These are phyloP conservation scores for Hirtodrosophila cameraria DNA, from an alignment of 2,888 invertebrate species.

Conservation along the genomic window DNA sequence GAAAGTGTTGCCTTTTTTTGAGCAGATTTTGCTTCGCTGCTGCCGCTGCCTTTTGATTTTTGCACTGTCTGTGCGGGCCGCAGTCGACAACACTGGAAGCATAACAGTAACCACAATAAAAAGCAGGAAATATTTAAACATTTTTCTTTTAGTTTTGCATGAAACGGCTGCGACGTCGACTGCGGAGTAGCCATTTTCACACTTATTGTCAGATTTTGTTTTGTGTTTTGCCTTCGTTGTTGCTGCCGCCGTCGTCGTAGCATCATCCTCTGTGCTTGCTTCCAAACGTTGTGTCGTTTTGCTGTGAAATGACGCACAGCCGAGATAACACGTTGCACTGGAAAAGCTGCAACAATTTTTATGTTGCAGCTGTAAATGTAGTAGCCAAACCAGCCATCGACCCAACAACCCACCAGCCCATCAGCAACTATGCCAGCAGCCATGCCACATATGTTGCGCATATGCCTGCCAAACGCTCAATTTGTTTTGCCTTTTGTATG, in stretches of 20 bases:
- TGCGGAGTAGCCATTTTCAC: slow-evolving; percentile 70
- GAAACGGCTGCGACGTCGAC: slow-evolving; percentile 41
- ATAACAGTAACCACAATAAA: slow-evolving; percentile 73
- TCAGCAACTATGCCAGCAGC: slow-evolving; percentile 21
- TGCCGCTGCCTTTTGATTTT: slow-evolving; percentile 30
- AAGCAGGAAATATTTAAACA: slow-evolving; percentile 82
- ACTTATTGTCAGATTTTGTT: slow-evolving; percentile 80
- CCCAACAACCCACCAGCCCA: neutral
- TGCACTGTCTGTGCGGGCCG: slow-evolving; percentile 12
- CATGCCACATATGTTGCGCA: slow-evolving; percentile 44
- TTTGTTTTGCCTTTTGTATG: slow-evolving; percentile 75
- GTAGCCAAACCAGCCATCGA: slow-evolving; percentile 4
- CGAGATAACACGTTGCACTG: slow-evolving; percentile 76
- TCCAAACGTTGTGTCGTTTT: slow-evolving; percentile 27
- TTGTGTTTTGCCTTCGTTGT: slow-evolving; percentile 63
- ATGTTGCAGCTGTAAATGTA: slow-evolving; percentile 67
- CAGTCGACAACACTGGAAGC: slow-evolving; percentile 17
- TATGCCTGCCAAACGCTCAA: slow-evolving; percentile 63
- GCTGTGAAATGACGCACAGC: slow-evolving; percentile 81
- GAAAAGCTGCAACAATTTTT: slow-evolving; percentile 72
- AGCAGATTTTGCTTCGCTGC: neutral
- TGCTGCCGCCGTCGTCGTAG: slow-evolving; percentile 19
- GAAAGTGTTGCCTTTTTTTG: slow-evolving; percentile 71
- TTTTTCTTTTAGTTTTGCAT: slow-evolving; percentile 81
- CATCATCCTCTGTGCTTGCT: slow-evolving; percentile 11